phyloP scores from a whole-genome alignment of 2,888 invertebrate genomes.

The Zootermopsis nevadensis region DNA sequence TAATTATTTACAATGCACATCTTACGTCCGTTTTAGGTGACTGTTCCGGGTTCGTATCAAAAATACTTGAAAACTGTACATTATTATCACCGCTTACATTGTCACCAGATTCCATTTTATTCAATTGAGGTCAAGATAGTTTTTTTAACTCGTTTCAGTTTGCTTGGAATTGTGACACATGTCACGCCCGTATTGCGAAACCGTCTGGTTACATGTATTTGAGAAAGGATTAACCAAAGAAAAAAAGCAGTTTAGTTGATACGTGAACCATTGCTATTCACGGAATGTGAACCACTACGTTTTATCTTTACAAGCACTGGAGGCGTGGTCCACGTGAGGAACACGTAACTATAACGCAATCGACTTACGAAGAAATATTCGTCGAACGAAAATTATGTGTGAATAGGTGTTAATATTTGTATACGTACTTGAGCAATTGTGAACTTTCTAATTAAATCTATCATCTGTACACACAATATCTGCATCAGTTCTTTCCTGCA shows the following conservation, averaged over 20 bases:
- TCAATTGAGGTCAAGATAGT: neutral
- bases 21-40: neutral
- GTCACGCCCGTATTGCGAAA: neutral
- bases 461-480: neutral
- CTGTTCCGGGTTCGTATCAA: neutral
- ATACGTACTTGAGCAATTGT: neutral
- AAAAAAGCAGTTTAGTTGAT: too few relatives aligned
- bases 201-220: too few relatives aligned
- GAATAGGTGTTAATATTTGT: too few relatives aligned
- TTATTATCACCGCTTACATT: neutral
- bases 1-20: neutral
- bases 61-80: neutral
- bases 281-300: neutral
- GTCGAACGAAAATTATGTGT: too few relatives aligned
- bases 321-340: neutral
- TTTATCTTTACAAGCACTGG: neutral
- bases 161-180: neutral
- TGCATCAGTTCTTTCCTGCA: neutral
- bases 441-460: neutral
- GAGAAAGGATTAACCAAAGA: too few relatives aligned
- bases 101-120: conserved; percentile 11
- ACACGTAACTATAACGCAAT: too few relatives aligned
- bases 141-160: neutral
- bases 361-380: too few relatives aligned
- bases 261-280: too few relatives aligned